Base-by-base conservation (phyloP, 2,797 vertebrate genomes). In the Pempheris klunzingeri region DNA sequence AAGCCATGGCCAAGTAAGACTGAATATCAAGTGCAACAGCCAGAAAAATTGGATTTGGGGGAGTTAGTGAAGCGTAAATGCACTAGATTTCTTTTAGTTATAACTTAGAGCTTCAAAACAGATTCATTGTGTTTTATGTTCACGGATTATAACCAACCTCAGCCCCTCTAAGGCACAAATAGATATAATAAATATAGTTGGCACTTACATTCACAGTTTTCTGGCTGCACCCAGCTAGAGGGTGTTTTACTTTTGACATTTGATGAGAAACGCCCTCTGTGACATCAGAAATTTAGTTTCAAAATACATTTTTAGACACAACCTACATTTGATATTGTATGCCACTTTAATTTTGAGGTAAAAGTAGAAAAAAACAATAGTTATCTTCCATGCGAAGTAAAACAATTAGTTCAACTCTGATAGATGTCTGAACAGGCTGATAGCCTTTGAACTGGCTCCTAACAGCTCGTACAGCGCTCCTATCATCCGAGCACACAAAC, bases 1-100 rank as follows among this genome's bases (percentile, higher is more conserved):
- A 91, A 0, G 47, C 80, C 0, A 28, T 87, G 15, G 80, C 90
- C 67, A 96, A 95, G 95, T 96, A 90, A 90, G 93, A 69, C 11
- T 24, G 10, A 34, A 39, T 14, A 8, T 53, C 7, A 64, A 22
- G 6, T 20, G 0, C 22, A 39, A 32, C 17, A 26, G n/a, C n/a
- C n/a, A n/a, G n/a, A n/a, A n/a, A n/a, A n/a, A n/a, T n/a, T n/a
- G n/a, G n/a, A n/a, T n/a, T n/a, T n/a, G n/a, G n/a, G n/a, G n/a
- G n/a, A 39, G 41, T 36, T 18, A 26, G 7, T 11, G 0, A 55
- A 7, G 34, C 55, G 26, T 12, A 46, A 64, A 41, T 34, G 41
- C 39, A n/a, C n/a, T n/a, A n/a, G n/a, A n/a, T 13, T 17, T 13
- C 0, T n/a, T 59, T 24, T 4, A 44, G 24, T 24, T 59, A 1